Conservation (phyloP, 2,113 vertebrate species). For the Chloropsis cyanopogon region DNA sequence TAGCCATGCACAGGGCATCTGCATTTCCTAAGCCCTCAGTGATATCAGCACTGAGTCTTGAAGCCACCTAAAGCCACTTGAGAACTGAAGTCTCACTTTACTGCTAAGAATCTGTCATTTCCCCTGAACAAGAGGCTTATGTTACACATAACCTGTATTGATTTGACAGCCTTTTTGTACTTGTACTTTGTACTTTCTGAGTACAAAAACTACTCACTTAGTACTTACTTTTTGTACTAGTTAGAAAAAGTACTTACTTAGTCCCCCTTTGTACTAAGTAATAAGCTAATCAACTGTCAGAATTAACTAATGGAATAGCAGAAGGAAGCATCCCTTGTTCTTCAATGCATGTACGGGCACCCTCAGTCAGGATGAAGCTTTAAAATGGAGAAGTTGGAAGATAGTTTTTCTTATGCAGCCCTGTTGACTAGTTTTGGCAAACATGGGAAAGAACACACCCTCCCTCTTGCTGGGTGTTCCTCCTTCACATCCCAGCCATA, state of each 20-base stretch:
- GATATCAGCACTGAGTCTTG: background rate
- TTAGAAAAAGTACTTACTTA: background rate
- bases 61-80: background rate
- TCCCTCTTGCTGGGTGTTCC: background rate
- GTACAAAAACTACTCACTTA: background rate
- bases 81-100: background rate
- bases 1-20: background rate
- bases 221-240: background rate
- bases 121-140: background rate
- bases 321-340: background rate
- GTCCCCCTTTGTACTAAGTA: background rate
- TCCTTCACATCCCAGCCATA: background rate
- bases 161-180: background rate
- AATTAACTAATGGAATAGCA: background rate
- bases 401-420: background rate
- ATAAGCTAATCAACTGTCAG: background rate
- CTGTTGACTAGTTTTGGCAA: background rate
- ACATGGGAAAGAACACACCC: background rate
- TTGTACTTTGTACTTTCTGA: background rate
- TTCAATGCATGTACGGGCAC: fast-evolving
- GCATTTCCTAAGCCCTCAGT: background rate
- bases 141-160: background rate
- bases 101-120: background rate
- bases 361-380: background rate
- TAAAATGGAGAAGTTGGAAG: background rate